These are phyloP conservation scores for Chelonus formosanus DNA, from an alignment of 2,888 invertebrate genomes.

Conservation along the genomic window DNA sequence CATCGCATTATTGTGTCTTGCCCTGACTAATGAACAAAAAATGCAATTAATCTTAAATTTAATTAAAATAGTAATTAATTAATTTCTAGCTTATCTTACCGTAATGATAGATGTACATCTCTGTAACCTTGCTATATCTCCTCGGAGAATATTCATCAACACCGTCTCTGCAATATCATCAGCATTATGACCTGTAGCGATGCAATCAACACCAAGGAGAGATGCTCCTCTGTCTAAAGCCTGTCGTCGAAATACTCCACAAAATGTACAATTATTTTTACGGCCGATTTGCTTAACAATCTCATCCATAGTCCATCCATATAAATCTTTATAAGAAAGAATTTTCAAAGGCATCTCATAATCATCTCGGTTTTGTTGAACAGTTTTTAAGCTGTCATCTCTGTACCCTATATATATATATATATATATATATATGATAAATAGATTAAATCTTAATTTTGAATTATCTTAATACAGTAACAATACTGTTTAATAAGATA, in stretches of 20 bases:
- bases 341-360: slow-evolving; percentile 94
- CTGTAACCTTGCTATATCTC: slow-evolving; percentile 92
- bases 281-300: slow-evolving; percentile 87
- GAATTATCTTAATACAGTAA: no score
- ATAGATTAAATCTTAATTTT: slow-evolving; percentile 2
- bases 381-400: slow-evolving; percentile 96
- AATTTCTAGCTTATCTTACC: slow-evolving; percentile 66
- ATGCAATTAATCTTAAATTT: slow-evolving; percentile 21
- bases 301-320: slow-evolving; percentile 99
- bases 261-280: slow-evolving; percentile 97
- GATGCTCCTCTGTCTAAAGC: slow-evolving; percentile 95
- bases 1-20: slow-evolving; percentile 89
- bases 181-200: slow-evolving; percentile 97
- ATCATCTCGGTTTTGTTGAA: slow-evolving; percentile 92
- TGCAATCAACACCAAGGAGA: slow-evolving; percentile 85
- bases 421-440: no score
- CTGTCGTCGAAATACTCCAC: slow-evolving; percentile 94
- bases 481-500: neutral
- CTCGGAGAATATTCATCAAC: slow-evolving; percentile 95
- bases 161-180: slow-evolving; percentile 99
- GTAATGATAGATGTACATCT: slow-evolving; percentile 92
- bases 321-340: slow-evolving; percentile 94
- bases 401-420: slow-evolving; percentile 82
- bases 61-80: neutral
- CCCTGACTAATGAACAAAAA: slow-evolving; percentile 68